phyloP scores from a whole-genome alignment of 2,113 vertebrate genomes.

The Notothenia rossii region DNA sequence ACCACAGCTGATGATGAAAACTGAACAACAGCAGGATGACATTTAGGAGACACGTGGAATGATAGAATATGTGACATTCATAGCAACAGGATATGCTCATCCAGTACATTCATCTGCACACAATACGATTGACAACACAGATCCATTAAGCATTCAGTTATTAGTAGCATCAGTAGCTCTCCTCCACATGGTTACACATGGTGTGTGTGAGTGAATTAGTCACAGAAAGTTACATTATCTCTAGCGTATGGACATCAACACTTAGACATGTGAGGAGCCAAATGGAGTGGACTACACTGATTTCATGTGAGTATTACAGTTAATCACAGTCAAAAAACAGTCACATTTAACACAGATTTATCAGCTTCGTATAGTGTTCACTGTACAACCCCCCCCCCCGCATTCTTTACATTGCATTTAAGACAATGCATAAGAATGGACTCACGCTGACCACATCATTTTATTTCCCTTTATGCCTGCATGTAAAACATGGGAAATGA shows the following conservation, averaged over 20 bases:
- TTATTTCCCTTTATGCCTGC: constrained; percentile 54
- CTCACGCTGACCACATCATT: constrained; percentile 38
- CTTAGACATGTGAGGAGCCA: constrained; percentile 8
- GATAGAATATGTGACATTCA: constrained; percentile 40
- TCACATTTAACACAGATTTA: constrained; percentile 38
- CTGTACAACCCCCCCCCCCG: constrained; percentile 15
- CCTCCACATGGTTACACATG: constrained; percentile 1
- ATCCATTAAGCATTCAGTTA: constrained; percentile 22
- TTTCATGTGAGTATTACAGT: constrained; percentile 4
- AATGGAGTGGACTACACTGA: constrained; percentile 12
- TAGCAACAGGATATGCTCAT: constrained; percentile 1
- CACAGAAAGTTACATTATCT: constrained; percentile 6
- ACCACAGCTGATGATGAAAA: constrained; percentile 10
- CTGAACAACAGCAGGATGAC: constrained; percentile 15
- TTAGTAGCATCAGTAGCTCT: constrained; percentile 26
- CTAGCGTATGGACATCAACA: constrained; percentile 24
- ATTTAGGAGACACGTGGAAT: constrained; percentile 39
- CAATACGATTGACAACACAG: not conserved
- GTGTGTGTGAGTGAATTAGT: constrained; percentile 35
- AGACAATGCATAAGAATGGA: constrained; percentile 72
- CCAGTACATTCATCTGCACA: constrained; percentile 12
- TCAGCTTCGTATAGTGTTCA: constrained; percentile 19
- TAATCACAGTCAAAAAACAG: constrained; percentile 22
- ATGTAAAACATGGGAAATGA: constrained; percentile 33
- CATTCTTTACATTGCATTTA: constrained; percentile 65